Evolutionary conservation across 2,797 vertebrate species (phyloP).

Genomic region (Podarcis lilfordi): DNA sequence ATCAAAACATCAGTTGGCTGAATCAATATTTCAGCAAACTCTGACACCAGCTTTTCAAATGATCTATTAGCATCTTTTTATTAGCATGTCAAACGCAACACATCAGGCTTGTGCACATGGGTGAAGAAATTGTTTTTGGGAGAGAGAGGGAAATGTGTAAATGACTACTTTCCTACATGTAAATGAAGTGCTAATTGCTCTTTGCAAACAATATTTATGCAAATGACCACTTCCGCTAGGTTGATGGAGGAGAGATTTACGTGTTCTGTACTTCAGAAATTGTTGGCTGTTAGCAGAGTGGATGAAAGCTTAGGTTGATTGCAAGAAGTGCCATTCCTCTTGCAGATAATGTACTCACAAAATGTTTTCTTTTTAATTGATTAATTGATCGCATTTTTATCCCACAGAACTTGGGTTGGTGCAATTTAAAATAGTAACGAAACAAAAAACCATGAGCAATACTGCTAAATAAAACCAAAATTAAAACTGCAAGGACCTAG

Average conservation of each 20-base stretch:
- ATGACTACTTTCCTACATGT: conserved; percentile 69
- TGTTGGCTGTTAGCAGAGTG: background rate
- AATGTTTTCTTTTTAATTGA: background rate
- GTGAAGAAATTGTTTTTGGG: conserved; percentile 63
- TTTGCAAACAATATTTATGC: conserved; percentile 79
- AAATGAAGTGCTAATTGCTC: conserved; percentile 80
- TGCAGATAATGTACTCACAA: background rate
- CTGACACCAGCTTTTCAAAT: conserved; percentile 58
- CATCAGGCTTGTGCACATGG: conserved; percentile 64
- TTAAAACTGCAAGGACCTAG: background rate
- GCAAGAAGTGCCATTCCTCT: background rate
- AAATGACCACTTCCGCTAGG: conserved; percentile 62
- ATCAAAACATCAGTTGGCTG: conserved; percentile 69
- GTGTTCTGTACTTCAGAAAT: background rate
- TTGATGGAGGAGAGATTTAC: conserved; percentile 1
- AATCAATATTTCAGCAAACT: conserved; percentile 64
- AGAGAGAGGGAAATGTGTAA: conserved; percentile 64
- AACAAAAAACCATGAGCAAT: background rate
- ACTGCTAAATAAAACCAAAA: background rate
- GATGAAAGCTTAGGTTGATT: background rate
- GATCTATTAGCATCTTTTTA: conserved; percentile 65
- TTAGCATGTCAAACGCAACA: conserved; percentile 55
- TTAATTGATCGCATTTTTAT: background rate
- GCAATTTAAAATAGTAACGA: background rate
- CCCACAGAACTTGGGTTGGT: background rate